Conservation (phyloP, 1,140 invertebrate species). For the Euura saliciscinereae region DNA sequence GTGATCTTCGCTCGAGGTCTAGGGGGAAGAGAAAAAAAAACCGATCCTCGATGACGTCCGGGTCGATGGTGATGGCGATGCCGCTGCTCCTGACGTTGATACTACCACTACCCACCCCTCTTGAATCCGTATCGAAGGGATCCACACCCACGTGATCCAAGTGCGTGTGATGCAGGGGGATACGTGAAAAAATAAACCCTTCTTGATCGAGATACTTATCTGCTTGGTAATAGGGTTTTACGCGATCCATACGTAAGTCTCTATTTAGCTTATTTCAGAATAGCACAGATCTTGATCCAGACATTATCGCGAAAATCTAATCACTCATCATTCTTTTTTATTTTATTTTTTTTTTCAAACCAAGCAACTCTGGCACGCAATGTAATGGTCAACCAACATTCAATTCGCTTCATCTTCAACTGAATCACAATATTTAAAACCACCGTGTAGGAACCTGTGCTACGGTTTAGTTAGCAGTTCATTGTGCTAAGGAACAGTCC, state of each 20-base stretch:
- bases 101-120: not conserved
- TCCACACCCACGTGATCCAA: not conserved
- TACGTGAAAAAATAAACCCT: not conserved
- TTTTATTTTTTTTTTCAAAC: not conserved
- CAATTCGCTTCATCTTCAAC: too few species aligned
- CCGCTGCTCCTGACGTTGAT: not conserved
- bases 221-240: conserved; percentile 5
- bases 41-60: not conserved
- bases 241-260: conserved; percentile 6
- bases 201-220: conserved; percentile 1
- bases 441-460: too few species aligned
- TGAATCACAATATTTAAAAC: too few species aligned
- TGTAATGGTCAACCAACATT: too few species aligned
- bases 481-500: too few species aligned
- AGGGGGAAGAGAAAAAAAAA: not conserved
- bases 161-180: not conserved
- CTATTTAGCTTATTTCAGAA: not conserved
- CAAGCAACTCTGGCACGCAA: not conserved
- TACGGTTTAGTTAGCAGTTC: too few species aligned
- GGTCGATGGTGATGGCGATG: not conserved
- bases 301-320: too few species aligned
- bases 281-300: not conserved
- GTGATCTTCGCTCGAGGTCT: not conserved
- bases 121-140: not conserved
- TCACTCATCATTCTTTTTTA: too few species aligned